Evolutionary conservation across 2,797 vertebrate species (phyloP), one percentile per base, ranked within the genome.

Genomic region (Triplophysa bombifrons): DNA sequence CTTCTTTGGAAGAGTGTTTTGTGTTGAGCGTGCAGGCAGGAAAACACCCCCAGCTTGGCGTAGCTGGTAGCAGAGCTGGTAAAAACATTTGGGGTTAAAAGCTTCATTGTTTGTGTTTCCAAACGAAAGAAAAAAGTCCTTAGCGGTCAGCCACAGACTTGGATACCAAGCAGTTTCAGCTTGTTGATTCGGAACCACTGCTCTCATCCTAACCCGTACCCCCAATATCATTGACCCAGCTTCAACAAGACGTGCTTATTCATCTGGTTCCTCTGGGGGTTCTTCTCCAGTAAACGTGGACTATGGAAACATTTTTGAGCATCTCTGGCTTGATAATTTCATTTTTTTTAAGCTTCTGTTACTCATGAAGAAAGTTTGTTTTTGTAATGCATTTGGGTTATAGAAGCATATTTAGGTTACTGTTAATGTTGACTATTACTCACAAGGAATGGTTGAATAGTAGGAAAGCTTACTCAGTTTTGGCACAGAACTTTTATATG

Each of bases 31-130:
- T 27, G 65, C 50, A 77, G 70, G 73, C 82, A 81, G 86, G 84
- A 90, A 87, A 88, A 71, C 78, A 66, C 77, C 78, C 82, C 76
- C 80, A 80, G 68, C 80, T 84, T 89, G 86, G 87, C 86, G 30
- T 73, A 83, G 80, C 82, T 87, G 83, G 87, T 87, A 88, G 90
- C 87, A 84, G 79, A 85, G 81, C 92, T 93, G 93, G 87, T 91
- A 91, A 91, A 93, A 85, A 84, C 89, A 92, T 93, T 93, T 89
- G 83, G 86, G 83, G 72, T 89, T 90, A 91, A 89, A 90, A 90
- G 85, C 88, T 75, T 85, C 80, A 84, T 90, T 93, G 91, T 93
- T 93, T 93, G 87, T 92, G 85, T 91, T 90, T 90, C 88, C 85
- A 89, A 82, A 84, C 84, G 90, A 91, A 93, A 91, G 22, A 83